phyloP scores from a whole-genome alignment of 2,113 vertebrate species.

The Galemys pyrenaicus region DNA sequence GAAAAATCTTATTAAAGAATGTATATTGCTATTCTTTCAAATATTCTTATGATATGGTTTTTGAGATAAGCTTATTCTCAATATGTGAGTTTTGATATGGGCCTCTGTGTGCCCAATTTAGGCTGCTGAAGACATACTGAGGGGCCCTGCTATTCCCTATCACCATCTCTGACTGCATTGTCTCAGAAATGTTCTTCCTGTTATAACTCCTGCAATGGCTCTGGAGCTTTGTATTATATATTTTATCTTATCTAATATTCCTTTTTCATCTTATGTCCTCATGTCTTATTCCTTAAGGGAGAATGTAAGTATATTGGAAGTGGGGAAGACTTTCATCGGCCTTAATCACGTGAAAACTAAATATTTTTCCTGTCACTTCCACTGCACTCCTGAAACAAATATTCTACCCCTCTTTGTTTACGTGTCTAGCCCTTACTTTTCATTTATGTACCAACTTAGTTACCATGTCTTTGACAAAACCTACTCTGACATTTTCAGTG shows the following conservation, averaged over 20 bases:
- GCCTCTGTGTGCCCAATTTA: background rate
- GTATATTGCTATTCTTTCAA: background rate
- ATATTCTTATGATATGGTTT: background rate
- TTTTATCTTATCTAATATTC: background rate
- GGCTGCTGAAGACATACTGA: background rate
- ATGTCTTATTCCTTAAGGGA: background rate
- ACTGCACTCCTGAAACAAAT: background rate
- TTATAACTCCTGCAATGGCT: background rate
- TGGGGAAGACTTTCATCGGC: background rate
- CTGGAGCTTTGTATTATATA: background rate
- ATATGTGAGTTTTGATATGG: background rate
- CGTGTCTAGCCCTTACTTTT: background rate
- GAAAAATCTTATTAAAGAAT: no score
- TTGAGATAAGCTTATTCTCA: background rate
- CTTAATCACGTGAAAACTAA: background rate
- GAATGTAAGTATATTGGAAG: background rate
- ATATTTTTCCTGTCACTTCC: rapidly evolving
- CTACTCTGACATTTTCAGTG: background rate
- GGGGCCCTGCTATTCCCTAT: rapidly evolving
- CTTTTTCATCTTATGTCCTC: background rate
- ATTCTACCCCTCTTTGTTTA: background rate
- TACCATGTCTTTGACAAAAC: background rate
- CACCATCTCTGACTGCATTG: background rate
- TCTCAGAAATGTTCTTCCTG: background rate
- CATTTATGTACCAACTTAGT: background rate